These are phyloP conservation scores for Scaptodrosophila lebanonensis DNA, from an alignment of 1,140 invertebrate genomes.

Conservation along the genomic window DNA sequence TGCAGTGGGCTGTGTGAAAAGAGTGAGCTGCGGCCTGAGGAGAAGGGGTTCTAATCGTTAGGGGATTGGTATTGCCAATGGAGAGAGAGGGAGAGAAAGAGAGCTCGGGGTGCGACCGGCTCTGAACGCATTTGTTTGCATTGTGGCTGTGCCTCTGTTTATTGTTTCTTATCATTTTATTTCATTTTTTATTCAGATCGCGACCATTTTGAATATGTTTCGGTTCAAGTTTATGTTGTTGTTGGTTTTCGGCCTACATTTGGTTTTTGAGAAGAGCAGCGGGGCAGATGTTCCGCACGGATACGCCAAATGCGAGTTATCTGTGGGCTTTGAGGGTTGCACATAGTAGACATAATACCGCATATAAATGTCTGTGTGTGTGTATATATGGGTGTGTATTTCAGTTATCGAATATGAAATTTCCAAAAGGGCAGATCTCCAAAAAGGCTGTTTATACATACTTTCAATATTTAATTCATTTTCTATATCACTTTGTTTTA, in stretches of 20 bases:
- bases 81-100: background rate
- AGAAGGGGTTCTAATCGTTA: no score
- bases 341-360: background rate
- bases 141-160: constrained; percentile 28
- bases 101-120: constrained; percentile 11
- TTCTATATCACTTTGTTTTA: no score
- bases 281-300: constrained; percentile 48
- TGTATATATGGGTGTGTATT: background rate
- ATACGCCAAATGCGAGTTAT: no score
- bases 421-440: no score
- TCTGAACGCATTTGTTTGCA: constrained; percentile 6
- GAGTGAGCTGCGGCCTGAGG: no score
- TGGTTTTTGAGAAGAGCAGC: constrained; percentile 51
- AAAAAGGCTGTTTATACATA: no score
- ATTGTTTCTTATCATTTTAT: constrained; percentile 53
- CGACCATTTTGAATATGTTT: constrained; percentile 62
- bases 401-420: constrained; percentile 10
- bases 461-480: no score
- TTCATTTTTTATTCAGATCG: constrained; percentile 46
- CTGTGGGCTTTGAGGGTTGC: no score
- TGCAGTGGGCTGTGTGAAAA: no score
- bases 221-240: constrained; percentile 9
- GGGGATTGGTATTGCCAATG: no score
- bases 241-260: constrained; percentile 13
- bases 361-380: constrained; percentile 1